These are phyloP conservation scores for Parotocinclus haroldoi DNA, from an alignment of 2,797 vertebrate species.

Conservation along the genomic window DNA sequence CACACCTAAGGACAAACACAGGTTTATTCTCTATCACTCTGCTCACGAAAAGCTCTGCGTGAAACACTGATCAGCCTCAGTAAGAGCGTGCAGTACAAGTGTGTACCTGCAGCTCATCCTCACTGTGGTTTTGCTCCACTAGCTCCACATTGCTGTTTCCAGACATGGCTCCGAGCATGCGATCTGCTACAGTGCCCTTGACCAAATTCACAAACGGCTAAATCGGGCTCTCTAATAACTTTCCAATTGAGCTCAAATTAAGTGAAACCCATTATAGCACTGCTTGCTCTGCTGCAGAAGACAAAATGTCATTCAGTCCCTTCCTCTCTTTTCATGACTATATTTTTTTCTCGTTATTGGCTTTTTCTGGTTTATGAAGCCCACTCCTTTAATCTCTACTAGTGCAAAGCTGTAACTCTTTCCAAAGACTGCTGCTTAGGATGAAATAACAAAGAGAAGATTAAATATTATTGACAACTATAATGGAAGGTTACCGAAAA, in stretches of 20 bases:
- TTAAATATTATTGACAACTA: constrained; percentile 13
- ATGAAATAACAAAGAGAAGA: neutral
- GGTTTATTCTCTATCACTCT: constrained; percentile 17
- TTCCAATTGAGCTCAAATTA: constrained; percentile 79
- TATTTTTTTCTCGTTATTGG: constrained; percentile 3
- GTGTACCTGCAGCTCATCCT: constrained; percentile 12
- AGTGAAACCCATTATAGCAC: constrained; percentile 75
- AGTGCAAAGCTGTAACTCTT: constrained; percentile 20
- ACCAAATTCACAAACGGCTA: constrained; percentile 74
- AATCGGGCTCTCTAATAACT: constrained; percentile 75
- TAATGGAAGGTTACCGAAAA: constrained; percentile 1
- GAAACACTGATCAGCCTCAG: constrained; percentile 4
- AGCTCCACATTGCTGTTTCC: constrained; percentile 27
- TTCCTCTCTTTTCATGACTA: constrained; percentile 58
- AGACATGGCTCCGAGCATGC: constrained; percentile 44
- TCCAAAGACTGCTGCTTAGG: constrained; percentile 18
- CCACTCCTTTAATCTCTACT: constrained; percentile 9
- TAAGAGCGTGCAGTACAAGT: constrained; percentile 1
- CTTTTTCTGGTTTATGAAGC: constrained; percentile 21
- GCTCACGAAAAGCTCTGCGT: constrained; percentile 14
- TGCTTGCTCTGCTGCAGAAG: constrained; percentile 67
- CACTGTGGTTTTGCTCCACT: constrained; percentile 15
- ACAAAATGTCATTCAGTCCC: constrained; percentile 72
- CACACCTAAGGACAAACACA: constrained; percentile 8
- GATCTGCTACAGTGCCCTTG: constrained; percentile 67